Percentiles rank a stretch among this genome's conserved stretches.
Evolutionary conservation across 2,888 invertebrate species (phyloP).

Genomic region (Nemapogon koenigi): DNA sequence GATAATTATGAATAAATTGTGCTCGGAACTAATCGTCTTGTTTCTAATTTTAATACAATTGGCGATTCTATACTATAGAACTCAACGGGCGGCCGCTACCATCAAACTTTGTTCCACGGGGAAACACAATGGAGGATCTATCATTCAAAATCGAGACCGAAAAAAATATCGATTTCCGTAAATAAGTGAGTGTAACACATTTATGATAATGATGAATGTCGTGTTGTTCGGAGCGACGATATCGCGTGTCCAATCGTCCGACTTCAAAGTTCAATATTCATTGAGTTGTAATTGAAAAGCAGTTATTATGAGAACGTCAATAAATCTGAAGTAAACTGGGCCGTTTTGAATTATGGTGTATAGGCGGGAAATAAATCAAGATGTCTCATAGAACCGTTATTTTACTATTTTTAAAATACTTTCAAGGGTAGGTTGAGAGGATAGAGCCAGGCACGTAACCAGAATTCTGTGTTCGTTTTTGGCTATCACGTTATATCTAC

Average conservation of each 20-base stretch:
- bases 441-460: too few species aligned
- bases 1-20: slow-evolving; percentile 54
- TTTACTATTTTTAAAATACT: too few species aligned
- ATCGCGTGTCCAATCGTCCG: slow-evolving; percentile 54
- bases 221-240: slow-evolving; percentile 46
- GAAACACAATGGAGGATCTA: slow-evolving; percentile 52
- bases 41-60: slow-evolving; percentile 17
- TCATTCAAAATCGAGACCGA: slow-evolving; percentile 56
- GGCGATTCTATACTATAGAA: slow-evolving; percentile 14
- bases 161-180: slow-evolving; percentile 67
- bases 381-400: too few species aligned
- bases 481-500: too few species aligned
- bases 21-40: slow-evolving; percentile 50
- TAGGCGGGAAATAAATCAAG: slow-evolving; percentile 6
- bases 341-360: slow-evolving; percentile 27
- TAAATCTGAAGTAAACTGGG: slow-evolving; percentile 54
- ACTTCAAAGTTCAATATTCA: slow-evolving; percentile 43
- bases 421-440: too few species aligned
- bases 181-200: slow-evolving; percentile 64
- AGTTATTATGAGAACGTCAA: slow-evolving; percentile 40
- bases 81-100: slow-evolving; percentile 34
- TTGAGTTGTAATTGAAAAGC: slow-evolving; percentile 57
- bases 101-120: slow-evolving; percentile 57
- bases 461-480: too few species aligned
- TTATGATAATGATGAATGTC: slow-evolving; percentile 65